Conservation (phyloP, 2,888 invertebrate species). For the Himalopsyche tibetana region DNA sequence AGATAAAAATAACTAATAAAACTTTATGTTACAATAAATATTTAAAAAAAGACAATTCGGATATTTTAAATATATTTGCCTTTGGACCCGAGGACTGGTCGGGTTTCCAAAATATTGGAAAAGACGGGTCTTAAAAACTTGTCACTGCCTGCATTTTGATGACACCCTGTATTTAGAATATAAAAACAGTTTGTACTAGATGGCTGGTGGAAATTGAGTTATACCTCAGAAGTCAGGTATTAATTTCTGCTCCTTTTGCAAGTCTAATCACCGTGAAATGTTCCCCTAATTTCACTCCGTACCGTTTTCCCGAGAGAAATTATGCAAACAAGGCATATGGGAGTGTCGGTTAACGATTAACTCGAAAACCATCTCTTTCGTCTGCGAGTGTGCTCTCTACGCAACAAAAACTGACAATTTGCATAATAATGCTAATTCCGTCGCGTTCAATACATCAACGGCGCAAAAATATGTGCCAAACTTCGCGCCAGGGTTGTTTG, state of each 20-base stretch:
- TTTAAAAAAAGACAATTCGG: too few species aligned
- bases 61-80: too few species aligned
- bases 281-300: constrained; percentile 3
- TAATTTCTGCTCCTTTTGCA: not conserved
- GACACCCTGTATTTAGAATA: too few species aligned
- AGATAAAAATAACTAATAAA: too few species aligned
- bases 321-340: constrained; percentile 34
- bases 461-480: constrained; percentile 5
- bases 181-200: too few species aligned
- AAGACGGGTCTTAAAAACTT: too few species aligned
- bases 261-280: not conserved
- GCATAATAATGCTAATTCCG: constrained; percentile 19
- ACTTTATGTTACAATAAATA: too few species aligned
- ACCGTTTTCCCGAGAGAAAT: constrained; percentile 4
- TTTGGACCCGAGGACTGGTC: too few species aligned
- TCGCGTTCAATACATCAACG: not conserved
- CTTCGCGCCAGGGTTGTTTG: not conserved
- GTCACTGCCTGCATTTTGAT: too few species aligned
- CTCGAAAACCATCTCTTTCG: constrained; percentile 20
- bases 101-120: too few species aligned
- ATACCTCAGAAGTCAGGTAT: constrained; percentile 25
- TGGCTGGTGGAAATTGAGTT: not conserved
- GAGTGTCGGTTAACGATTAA: constrained; percentile 18
- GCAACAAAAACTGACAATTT: constrained; percentile 15
- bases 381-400: constrained; percentile 5